These are phyloP conservation scores for Micronycteris hirsuta DNA, from an alignment of 2,113 vertebrate genomes.

Conservation along the genomic window DNA sequence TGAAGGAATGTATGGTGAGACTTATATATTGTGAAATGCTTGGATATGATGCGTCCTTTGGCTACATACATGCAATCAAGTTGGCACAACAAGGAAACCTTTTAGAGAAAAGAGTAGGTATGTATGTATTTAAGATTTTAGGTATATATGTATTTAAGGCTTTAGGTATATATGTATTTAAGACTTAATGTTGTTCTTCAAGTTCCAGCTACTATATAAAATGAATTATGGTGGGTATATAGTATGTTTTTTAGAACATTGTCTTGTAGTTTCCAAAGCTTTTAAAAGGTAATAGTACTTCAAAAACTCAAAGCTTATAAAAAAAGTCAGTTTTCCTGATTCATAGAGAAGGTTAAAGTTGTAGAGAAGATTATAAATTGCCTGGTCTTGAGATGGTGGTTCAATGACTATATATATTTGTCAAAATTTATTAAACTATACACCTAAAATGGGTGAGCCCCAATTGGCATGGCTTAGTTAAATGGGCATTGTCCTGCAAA, in stretches of 20 bases:
- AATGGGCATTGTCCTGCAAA: no score
- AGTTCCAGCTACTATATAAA: not conserved
- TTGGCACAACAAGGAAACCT: constrained; percentile 95
- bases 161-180: constrained; percentile 86
- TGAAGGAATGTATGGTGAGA: constrained; percentile 98
- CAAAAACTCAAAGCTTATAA: not conserved
- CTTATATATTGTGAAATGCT: constrained; percentile 98
- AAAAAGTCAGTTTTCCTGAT: constrained; percentile 14
- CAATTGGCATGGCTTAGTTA: not conserved
- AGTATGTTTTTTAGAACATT: constrained; percentile 42
- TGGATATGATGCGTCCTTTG: constrained; percentile 95
- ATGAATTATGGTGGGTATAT: not conserved
- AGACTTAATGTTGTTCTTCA: constrained; percentile 6
- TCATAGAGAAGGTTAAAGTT: constrained; percentile 1
- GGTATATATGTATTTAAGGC: constrained; percentile 84
- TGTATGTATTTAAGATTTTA: constrained; percentile 77
- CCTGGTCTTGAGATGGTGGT: not conserved
- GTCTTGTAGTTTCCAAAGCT: constrained; percentile 13
- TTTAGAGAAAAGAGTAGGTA: constrained; percentile 98
- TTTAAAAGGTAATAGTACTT: not conserved
- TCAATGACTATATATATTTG: not conserved
- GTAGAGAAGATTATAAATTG: constrained; percentile 4
- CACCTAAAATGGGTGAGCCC: not conserved
- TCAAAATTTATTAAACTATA: not conserved
- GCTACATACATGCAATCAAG: constrained; percentile 98